phyloP scores from a whole-genome alignment of 2,888 invertebrate genomes.

The Tachystola acroxantha region DNA sequence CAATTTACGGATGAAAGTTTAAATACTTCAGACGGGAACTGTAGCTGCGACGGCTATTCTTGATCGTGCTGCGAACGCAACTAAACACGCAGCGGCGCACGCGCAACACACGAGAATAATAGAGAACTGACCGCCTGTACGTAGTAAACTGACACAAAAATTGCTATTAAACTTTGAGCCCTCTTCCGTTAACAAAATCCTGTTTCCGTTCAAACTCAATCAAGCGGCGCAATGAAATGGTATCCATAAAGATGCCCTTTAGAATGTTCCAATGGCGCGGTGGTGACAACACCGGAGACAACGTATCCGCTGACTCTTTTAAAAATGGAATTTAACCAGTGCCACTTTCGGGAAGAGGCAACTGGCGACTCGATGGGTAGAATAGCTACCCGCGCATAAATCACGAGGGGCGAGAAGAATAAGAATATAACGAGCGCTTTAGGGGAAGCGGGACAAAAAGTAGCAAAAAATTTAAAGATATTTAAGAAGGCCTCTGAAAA shows the following conservation, averaged over 20 bases:
- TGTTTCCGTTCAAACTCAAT: conserved; percentile 61
- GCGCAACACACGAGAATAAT: conserved; percentile 60
- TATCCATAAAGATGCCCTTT: conserved; percentile 43
- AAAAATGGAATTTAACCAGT: conserved; percentile 63
- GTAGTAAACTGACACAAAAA: conserved; percentile 46
- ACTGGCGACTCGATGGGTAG: conserved; percentile 41
- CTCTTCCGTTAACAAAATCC: conserved; percentile 58
- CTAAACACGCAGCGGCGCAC: conserved; percentile 60
- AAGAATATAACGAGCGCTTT: conserved; percentile 28
- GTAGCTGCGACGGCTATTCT: conserved; percentile 63
- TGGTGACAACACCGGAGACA: conserved; percentile 69
- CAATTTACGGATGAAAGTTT: conserved; percentile 30
- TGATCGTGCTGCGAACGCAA: conserved; percentile 65
- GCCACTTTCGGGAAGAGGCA: conserved; percentile 50
- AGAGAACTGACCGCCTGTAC: conserved; percentile 47
- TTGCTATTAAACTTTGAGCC: conserved; percentile 46
- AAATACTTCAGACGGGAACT: conserved; percentile 44
- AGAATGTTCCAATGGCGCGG: conserved; percentile 40
- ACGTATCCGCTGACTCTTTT: conserved; percentile 62
- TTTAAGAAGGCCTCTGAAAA: conserved; percentile 15
- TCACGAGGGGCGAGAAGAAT: conserved; percentile 57
- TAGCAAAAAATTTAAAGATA: conserved; percentile 46
- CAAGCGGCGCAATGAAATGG: conserved; percentile 52
- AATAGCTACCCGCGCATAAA: conserved; percentile 53
- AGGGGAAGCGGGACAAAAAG: conserved; percentile 40